phyloP scores from a whole-genome alignment of 2,113 vertebrate genomes.

The Cyrtonyx montezumae region DNA sequence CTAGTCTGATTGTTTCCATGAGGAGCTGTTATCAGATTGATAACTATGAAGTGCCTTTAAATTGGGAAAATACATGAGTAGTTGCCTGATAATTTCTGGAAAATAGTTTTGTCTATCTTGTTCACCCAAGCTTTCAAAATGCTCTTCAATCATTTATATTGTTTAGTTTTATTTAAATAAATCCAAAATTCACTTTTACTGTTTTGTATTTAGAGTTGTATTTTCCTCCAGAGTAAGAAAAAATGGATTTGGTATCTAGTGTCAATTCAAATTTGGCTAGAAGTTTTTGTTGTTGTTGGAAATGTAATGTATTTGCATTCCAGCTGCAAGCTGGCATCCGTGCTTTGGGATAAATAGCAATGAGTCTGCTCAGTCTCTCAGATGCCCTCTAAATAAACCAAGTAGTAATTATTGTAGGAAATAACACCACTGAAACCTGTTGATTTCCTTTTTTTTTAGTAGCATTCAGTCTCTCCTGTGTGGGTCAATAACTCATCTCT shows the following conservation, averaged over 20 bases:
- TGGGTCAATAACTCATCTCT: background rate
- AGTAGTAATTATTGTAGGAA: background rate
- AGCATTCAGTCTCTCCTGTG: background rate
- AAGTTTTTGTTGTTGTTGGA: background rate
- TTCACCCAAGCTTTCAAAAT: background rate
- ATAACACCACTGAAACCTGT: background rate
- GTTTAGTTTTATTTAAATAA: slow-evolving; percentile 17
- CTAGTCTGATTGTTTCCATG: background rate
- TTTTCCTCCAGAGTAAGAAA: background rate
- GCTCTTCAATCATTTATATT: background rate
- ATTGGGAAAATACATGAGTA: background rate
- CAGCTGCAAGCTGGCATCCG: background rate
- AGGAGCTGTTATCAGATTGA: background rate
- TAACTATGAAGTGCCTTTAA: background rate
- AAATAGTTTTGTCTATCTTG: background rate
- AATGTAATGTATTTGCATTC: slow-evolving; percentile 1
- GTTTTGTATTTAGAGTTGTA: slow-evolving; percentile 14
- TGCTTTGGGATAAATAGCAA: slow-evolving; percentile 25
- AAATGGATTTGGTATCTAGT: background rate
- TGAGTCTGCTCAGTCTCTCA: slow-evolving; percentile 24
- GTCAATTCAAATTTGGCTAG: slow-evolving; percentile 26
- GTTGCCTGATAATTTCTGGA: background rate
- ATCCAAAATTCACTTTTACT: slow-evolving; percentile 5
- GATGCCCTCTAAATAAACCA: slow-evolving; percentile 21
- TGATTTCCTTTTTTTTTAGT: background rate